phyloP scores from a whole-genome alignment of 1,140 invertebrate species.

The Zaprionus gabonicus region DNA sequence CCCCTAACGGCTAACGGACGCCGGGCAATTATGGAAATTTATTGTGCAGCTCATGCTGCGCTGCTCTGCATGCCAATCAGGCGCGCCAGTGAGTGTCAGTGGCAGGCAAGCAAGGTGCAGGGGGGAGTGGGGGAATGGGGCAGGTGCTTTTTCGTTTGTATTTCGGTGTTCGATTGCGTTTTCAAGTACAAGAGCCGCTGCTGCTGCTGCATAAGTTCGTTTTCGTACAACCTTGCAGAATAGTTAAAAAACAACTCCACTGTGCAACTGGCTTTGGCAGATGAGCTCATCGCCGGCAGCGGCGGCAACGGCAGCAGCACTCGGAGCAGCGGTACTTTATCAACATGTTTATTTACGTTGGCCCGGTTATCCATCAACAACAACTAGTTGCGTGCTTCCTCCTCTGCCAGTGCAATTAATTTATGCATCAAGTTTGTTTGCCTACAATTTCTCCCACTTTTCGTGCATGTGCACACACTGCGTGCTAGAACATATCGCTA shows the following conservation, averaged over 20 bases:
- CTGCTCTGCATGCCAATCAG: conserved; percentile 71
- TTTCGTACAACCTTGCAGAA: conserved; percentile 31
- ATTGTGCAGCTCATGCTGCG: conserved; percentile 65
- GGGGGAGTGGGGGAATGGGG: not conserved
- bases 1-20: conserved; percentile 55
- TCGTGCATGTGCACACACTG: conserved; percentile 30
- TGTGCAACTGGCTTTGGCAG: conserved; percentile 13
- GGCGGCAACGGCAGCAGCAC: not conserved
- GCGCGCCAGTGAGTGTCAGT: conserved; percentile 13
- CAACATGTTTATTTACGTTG: conserved; percentile 32
- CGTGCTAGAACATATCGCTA: conserved; percentile 8
- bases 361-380: conserved; percentile 32
- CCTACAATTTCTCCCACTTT: not conserved
- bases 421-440: conserved; percentile 48
- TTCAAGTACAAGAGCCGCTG: conserved; percentile 56
- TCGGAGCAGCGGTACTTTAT: conserved; percentile 16
- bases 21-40: conserved; percentile 79
- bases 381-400: conserved; percentile 42
- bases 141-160: not conserved
- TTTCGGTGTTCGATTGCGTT: conserved; percentile 27
- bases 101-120: not conserved
- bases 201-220: conserved; percentile 23
- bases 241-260: conserved; percentile 10
- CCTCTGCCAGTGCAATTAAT: conserved; percentile 63
- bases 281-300: conserved; percentile 35